These are phyloP conservation scores for Monochamus saltuarius DNA, from an alignment of 1,140 invertebrate genomes.

Conservation along the genomic window DNA sequence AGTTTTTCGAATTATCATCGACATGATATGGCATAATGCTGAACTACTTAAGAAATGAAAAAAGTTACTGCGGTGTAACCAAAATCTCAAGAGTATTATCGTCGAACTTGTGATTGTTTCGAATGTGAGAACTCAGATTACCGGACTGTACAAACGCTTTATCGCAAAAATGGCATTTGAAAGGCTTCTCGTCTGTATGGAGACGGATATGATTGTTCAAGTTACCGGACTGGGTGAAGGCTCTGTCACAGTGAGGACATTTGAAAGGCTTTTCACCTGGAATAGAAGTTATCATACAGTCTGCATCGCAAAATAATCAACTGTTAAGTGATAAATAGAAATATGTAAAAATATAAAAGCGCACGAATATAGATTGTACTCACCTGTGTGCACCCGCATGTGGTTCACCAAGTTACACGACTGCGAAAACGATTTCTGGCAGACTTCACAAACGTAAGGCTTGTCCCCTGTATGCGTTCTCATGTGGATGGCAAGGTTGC, in stretches of 20 bases:
- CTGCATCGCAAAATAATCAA: too few relatives aligned
- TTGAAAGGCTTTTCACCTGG: constrained; percentile 48
- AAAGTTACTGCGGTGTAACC: not conserved
- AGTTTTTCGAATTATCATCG: too few relatives aligned
- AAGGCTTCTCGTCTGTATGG: constrained; percentile 57
- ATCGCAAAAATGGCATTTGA: constrained; percentile 50
- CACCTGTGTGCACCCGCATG: constrained; percentile 55
- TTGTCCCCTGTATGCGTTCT: constrained; percentile 58
- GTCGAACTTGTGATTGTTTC: constrained; percentile 45
- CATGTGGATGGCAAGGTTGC: constrained; percentile 46
- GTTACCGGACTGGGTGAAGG: constrained; percentile 57
- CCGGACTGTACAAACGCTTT: constrained; percentile 55
- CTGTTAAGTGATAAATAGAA: not conserved
- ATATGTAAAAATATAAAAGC: too few relatives aligned
- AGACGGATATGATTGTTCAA: constrained; percentile 58
- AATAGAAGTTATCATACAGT: constrained; percentile 19
- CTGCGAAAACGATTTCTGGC: constrained; percentile 57
- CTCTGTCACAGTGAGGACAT: constrained; percentile 47
- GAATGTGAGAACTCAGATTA: constrained; percentile 55
- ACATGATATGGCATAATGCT: too few relatives aligned
- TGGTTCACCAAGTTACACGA: constrained; percentile 61
- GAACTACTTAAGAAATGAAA: not conserved
- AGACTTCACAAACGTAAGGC: constrained; percentile 57
- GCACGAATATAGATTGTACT: too few relatives aligned
- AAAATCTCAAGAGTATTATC: not conserved